Evolutionary conservation across 2,797 vertebrate species (phyloP), one percentile per base, ranked within the genome.

Genomic region (Etheostoma nigrum): DNA sequence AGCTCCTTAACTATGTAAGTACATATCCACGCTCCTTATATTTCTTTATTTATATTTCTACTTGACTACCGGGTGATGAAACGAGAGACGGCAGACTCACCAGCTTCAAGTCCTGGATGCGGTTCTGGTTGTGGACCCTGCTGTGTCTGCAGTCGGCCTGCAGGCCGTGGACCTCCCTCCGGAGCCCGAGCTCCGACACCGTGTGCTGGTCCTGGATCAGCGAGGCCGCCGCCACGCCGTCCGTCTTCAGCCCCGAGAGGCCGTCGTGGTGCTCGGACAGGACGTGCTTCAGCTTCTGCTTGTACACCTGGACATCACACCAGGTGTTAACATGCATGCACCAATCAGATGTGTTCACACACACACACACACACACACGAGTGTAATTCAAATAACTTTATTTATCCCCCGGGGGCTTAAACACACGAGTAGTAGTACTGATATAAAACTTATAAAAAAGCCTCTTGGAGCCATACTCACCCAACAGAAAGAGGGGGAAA

Each of bases 231-330:
- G 60, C 27, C 3, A 57, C 47, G 3, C 0, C 49, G 19, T 83
- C 84, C 15, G 15, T 71, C 86, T 88, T 87, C 72, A 78, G 21
- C 54, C 57, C 72, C 0, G 62, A 48, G 18, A 61, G 6, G 1
- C 21, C 2, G 44, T 19, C 5, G 49, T 88, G 87, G 1, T 91
- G 89, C 21, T 92, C 87, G 0, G 73, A 81, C 69, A 91, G 78
- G 67, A 91, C 78, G 45, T 84, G 86, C 62, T 85, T 91, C 88
- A 92, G 77, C 84, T 90, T 92, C 83, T 89, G 89, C 74, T 91
- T 91, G 68, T 90, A 90, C 5, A 88, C 82, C 92, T 93, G 88
- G 1, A 10, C 40, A 12, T 23, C n/a, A 68, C 1, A 18, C 1
- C 11, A 13, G 44, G 13, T 1, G 23, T 10, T 25, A 23, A 23